phyloP scores from a whole-genome alignment of 2,113 vertebrate species.

The Pseudonaja textilis region DNA sequence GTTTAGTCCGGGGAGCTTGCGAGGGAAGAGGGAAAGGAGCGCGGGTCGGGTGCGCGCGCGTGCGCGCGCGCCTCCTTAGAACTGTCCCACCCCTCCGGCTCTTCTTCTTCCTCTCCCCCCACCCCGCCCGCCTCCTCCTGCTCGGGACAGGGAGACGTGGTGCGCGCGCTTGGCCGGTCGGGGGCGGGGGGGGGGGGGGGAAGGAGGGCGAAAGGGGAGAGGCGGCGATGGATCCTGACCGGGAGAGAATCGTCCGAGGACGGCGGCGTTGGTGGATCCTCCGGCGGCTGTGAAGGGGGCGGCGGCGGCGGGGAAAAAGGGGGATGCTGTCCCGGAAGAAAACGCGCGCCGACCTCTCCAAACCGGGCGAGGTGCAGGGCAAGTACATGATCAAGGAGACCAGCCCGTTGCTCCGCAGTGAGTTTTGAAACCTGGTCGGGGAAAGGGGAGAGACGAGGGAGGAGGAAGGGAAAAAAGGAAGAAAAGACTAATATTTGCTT shows the following conservation, averaged over 20 bases:
- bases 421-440: constrained; percentile 60
- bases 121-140: not conserved
- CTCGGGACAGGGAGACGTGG: constrained; percentile 37
- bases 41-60: not conserved
- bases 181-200: not conserved
- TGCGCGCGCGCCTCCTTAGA: not conserved
- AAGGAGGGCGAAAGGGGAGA: not conserved
- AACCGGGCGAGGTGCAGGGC: constrained; percentile 93
- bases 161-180: not conserved
- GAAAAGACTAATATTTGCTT: not conserved
- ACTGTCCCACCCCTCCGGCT: not conserved
- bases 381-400: constrained; percentile 99
- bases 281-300: not conserved
- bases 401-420: constrained; percentile 92
- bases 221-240: constrained; percentile 34
- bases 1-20: not conserved
- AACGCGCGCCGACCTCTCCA: constrained; percentile 92
- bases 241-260: constrained; percentile 18
- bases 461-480: no score
- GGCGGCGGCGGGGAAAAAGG: constrained; percentile 28
- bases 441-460: not conserved
- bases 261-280: constrained; percentile 3
- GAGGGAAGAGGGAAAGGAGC: not conserved
- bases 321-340: constrained; percentile 97
- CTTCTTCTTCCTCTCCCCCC: not conserved